Base-by-base conservation (phyloP, 2,797 vertebrate genomes). In the Meriones psammophilus region DNA sequence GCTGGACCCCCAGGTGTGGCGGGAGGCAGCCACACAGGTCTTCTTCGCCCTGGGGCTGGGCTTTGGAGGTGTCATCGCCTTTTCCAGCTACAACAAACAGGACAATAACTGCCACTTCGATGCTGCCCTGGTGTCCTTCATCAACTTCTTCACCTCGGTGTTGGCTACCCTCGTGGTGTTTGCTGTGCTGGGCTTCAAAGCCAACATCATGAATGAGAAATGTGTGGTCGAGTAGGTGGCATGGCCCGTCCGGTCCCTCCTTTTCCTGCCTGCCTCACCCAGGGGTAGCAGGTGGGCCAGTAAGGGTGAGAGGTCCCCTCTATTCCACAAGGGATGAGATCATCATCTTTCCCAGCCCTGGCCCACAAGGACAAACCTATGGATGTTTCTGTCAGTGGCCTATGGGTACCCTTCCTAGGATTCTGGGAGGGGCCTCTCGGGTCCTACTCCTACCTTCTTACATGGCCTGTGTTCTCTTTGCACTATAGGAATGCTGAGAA, bases 31-130 rank as follows among this genome's bases (percentile, higher is more conserved):
- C 96, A 99, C 99, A 0, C 99, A 99, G 98, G 99, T 99, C 58
- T 99, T 99, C 98, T 99, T 99, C 0, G 99, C 99, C 88, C 96
- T 99, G 95, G 99, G 99, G 20, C 98, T 99, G 97, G 99, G 99
- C 10, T 99, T 99, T 0, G 99, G 99, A 10, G 99, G 99, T 0
- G 99, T 99, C 98, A 99, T 99, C 1, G 99, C 99, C 92, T 99
- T 99, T 98, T 99, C 99, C 97, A 99, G 99, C 97, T 99, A 99
- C 98, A 99, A 99, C 97, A 99, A 99, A 97, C 99, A 99, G 74
- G 99, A 99, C 98, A 99, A 99, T 98, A 99, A 99, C 98, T 99
- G 99, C 97, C 99, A 99, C 97, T 99, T 99, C 4, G 99, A 99
- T 0, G 99, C 99, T 0, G 99, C 99, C 5, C 99, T 99, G 0